These are phyloP conservation scores for Polylopha cassiicola DNA, from an alignment of 2,888 invertebrate genomes.

Conservation along the genomic window DNA sequence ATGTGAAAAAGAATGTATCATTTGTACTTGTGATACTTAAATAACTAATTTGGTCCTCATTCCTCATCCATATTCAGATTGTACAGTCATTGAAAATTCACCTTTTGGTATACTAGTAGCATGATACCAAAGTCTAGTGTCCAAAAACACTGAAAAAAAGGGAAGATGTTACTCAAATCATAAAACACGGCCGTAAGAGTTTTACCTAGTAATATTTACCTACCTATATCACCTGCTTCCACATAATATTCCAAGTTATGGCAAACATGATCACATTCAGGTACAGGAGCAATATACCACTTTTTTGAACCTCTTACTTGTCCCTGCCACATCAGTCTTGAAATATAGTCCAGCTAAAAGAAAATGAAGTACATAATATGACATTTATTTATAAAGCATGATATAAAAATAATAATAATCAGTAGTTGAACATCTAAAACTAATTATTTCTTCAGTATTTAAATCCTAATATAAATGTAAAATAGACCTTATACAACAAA, in stretches of 20 bases:
- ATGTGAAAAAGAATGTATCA: constrained; percentile 53
- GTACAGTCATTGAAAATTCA: constrained; percentile 90
- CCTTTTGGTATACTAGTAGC: constrained; percentile 88
- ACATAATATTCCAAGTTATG: constrained; percentile 85
- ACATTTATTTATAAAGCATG: too few species aligned
- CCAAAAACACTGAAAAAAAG: constrained; percentile 83
- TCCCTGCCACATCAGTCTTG: constrained; percentile 95
- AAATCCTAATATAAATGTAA: too few species aligned
- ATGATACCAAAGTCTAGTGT: constrained; percentile 95
- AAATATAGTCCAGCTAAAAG: constrained; percentile 91
- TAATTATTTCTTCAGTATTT: too few species aligned
- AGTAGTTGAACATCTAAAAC: too few species aligned
- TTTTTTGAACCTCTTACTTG: constrained; percentile 91
- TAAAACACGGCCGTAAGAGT: constrained; percentile 1
- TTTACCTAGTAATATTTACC: constrained; percentile 30
- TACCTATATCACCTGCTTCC: constrained; percentile 90
- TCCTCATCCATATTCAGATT: constrained; percentile 93
- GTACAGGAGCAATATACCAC: constrained; percentile 90
- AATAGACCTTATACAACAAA: neutral
- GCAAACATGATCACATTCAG: constrained; percentile 90
- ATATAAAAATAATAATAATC: too few species aligned
- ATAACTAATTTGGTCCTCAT: constrained; percentile 20
- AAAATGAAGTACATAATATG: neutral
- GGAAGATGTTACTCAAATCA: constrained; percentile 26
- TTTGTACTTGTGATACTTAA: constrained; percentile 43